Evolutionary conservation across 2,888 invertebrate species (phyloP).

Genomic region (Melinopterus prodromus): DNA sequence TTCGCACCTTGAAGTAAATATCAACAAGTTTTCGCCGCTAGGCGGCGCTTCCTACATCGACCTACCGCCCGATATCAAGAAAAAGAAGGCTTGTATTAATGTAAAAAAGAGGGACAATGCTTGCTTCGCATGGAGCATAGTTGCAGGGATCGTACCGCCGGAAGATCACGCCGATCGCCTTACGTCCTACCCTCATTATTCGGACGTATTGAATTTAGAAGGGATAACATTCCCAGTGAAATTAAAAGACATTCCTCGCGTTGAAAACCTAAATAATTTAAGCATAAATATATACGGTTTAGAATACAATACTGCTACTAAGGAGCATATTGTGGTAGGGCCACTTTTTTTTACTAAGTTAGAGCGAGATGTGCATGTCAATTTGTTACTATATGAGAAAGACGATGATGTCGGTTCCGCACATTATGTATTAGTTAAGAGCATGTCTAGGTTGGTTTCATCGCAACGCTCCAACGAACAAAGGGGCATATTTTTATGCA

Average conservation of each 20-base stretch:
- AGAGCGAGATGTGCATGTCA: neutral
- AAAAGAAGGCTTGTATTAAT: too few relatives aligned
- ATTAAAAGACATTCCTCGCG: neutral
- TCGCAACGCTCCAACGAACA: neutral
- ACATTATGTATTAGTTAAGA: neutral
- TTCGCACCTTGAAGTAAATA: too few relatives aligned
- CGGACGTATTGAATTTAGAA: conserved; percentile 11
- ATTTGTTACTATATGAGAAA: neutral
- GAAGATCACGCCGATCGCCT: too few relatives aligned
- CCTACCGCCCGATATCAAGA: too few relatives aligned
- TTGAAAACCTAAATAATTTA: conserved; percentile 12
- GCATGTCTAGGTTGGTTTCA: neutral
- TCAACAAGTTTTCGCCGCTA: too few relatives aligned
- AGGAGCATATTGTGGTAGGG: neutral
- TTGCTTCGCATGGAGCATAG: too few relatives aligned
- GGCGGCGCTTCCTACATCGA: too few relatives aligned
- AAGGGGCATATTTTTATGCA: neutral
- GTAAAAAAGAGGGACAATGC: too few relatives aligned
- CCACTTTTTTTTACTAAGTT: neutral
- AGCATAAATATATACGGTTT: conserved; percentile 14
- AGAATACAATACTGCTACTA: neutral
- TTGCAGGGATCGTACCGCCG: too few relatives aligned
- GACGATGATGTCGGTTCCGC: neutral
- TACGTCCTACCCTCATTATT: conserved; percentile 5
- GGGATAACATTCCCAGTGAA: conserved; percentile 7